Evolutionary conservation across 2,797 vertebrate species (phyloP), one percentile per base, ranked within the genome.

Genomic region (Amazona finschi): DNA sequence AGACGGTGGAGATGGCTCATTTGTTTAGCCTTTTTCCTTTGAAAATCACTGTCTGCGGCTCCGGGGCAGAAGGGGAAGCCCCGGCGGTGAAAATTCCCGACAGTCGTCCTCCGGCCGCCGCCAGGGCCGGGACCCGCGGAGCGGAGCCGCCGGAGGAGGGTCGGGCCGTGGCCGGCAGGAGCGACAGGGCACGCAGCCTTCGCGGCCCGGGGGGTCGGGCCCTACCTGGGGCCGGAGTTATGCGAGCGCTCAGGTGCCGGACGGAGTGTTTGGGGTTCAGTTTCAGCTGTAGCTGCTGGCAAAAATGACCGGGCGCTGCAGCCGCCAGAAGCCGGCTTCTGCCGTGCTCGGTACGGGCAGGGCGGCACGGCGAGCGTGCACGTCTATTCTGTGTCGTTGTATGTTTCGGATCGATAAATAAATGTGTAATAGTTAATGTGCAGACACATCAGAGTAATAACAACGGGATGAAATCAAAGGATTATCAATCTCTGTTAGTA

Each of bases 391-490:
- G 86, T 74, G 96, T 85, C 95, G 90, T 95, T 97, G 95, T 95
- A n/a, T 88, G 91, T 89, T 97, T 88, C 96, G 94, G 95, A 96
- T 97, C 97, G 95, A 98, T 98, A 98, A 98, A 98, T 98, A 98
- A 98, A 97, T 94, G 97, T 97, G 96, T 97, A 97, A 97, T 96
- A 97, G 97, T 97, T 97, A 98, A 97, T 97, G 97, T 95, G 97
- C 95, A 97, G 98, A 97, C 97, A 97, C 95, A 97, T 97, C 97
- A 97, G 96, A 97, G 98, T 97, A 98, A 97, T 98, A 97, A 98
- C 97, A 97, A 98, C 98, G 94, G 98, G 98, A 98, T 97, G 97
- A 98, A 98, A 98, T 98, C 98, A 98, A 97, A 97, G 97, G 98
- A 97, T 97, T 97, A 98, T 98, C 98, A 98, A 98, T 98, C 98